phyloP scores from a whole-genome alignment of 2,888 invertebrate genomes.

The Lasioglossum oenotherae region DNA sequence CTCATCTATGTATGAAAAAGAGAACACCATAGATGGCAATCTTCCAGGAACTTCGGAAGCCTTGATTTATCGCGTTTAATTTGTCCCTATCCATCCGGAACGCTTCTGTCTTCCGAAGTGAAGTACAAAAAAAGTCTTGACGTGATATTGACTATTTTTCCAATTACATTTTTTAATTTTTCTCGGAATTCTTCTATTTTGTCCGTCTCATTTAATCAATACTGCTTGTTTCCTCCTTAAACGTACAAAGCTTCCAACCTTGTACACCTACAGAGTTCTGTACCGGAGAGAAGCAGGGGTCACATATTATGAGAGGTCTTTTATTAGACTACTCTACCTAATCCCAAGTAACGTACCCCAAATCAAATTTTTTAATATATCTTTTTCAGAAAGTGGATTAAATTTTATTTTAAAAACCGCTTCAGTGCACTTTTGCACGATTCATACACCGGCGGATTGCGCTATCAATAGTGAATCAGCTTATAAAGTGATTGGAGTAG shows the following conservation, averaged over 20 bases:
- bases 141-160: not conserved
- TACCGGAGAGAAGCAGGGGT: no score
- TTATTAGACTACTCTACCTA: no score
- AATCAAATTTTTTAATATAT: no score
- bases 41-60: not conserved
- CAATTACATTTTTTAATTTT: not conserved
- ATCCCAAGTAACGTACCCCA: no score
- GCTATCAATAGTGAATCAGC: not conserved
- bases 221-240: not conserved
- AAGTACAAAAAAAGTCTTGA: not conserved
- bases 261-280: no score
- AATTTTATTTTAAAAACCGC: not conserved
- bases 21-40: not conserved
- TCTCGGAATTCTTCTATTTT: not conserved
- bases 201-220: not conserved
- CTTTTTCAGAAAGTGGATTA: not conserved
- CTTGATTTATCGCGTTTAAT: slow-evolving; percentile 22
- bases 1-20: not conserved
- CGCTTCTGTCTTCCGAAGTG: not conserved
- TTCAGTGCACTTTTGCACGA: not conserved
- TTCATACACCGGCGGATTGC: not conserved
- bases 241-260: not conserved
- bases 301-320: no score
- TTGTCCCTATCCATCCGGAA: not conserved
- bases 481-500: not conserved